Evolutionary conservation across 2,113 vertebrate species (phyloP).

Genomic region (Oxyruncus cristatus): DNA sequence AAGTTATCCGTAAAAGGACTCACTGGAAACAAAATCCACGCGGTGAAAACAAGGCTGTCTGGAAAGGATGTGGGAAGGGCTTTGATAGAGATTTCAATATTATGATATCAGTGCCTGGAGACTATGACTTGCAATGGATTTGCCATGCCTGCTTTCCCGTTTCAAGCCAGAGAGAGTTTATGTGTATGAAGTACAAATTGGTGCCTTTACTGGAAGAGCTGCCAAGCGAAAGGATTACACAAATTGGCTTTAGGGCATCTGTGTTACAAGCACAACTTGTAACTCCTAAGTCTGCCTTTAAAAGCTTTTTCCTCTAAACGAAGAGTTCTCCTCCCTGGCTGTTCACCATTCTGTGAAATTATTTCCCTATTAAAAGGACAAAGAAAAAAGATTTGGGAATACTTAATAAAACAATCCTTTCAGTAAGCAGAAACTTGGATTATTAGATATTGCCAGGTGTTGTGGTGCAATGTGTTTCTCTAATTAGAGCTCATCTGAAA

Average conservation of each 20-base stretch:
- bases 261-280: not conserved
- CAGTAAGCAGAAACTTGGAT: not conserved
- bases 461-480: not conserved
- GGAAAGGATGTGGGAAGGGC: not conserved
- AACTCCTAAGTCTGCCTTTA: not conserved
- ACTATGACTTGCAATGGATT: not conserved
- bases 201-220: not conserved
- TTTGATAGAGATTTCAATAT: not conserved
- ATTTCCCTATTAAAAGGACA: not conserved
- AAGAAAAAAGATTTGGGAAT: not conserved
- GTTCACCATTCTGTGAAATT: not conserved
- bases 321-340: not conserved
- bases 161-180: not conserved
- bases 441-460: not conserved
- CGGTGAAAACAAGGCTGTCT: not conserved
- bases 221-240: not conserved
- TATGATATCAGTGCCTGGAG: not conserved
- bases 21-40: not conserved
- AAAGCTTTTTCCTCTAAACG: conserved; percentile 2
- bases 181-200: not conserved
- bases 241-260: not conserved
- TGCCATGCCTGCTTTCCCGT: not conserved
- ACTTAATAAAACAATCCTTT: not conserved
- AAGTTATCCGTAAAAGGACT: not conserved
- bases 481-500: conserved; percentile 42